Conservation (phyloP, 2,888 invertebrate species). For the Saturnia pavonia region DNA sequence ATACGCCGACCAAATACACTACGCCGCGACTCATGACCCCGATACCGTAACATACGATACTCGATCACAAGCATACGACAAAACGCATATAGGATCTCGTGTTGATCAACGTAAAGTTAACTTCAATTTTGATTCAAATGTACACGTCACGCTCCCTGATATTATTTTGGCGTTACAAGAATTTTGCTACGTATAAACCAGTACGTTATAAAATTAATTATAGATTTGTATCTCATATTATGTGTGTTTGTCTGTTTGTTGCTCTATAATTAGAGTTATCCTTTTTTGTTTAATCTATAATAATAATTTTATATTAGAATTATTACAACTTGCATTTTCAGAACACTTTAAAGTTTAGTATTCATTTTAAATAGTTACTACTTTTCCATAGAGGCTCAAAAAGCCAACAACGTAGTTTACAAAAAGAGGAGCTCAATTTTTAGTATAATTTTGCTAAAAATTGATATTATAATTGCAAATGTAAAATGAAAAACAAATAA, state of each 20-base stretch:
- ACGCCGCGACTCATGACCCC: neutral
- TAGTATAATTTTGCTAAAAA: too few relatives aligned
- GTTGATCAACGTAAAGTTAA: neutral
- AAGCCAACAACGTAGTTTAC: too few relatives aligned
- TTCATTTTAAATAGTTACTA: too few relatives aligned
- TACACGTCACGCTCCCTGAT: constrained; percentile 37
- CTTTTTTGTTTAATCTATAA: too few relatives aligned
- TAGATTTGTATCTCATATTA: too few relatives aligned
- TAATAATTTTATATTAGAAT: too few relatives aligned
- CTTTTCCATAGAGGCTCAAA: too few relatives aligned
- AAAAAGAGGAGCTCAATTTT: too few relatives aligned
- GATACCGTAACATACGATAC: neutral
- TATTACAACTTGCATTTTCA: too few relatives aligned
- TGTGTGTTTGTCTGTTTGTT: neutral
- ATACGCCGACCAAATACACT: constrained; percentile 17
- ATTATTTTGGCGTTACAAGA: constrained; percentile 45
- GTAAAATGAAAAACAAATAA: too few relatives aligned
- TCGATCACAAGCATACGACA: neutral
- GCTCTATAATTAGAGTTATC: neutral
- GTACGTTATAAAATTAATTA: constrained; percentile 20
- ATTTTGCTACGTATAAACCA: constrained; percentile 37
- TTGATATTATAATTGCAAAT: too few relatives aligned
- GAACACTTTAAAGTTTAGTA: too few relatives aligned
- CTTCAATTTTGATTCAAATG: constrained; percentile 21
- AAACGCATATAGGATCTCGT: neutral